Evolutionary conservation across 2,888 invertebrate genomes (phyloP).

Genomic region (Imbricaverruca yamaguchii): DNA sequence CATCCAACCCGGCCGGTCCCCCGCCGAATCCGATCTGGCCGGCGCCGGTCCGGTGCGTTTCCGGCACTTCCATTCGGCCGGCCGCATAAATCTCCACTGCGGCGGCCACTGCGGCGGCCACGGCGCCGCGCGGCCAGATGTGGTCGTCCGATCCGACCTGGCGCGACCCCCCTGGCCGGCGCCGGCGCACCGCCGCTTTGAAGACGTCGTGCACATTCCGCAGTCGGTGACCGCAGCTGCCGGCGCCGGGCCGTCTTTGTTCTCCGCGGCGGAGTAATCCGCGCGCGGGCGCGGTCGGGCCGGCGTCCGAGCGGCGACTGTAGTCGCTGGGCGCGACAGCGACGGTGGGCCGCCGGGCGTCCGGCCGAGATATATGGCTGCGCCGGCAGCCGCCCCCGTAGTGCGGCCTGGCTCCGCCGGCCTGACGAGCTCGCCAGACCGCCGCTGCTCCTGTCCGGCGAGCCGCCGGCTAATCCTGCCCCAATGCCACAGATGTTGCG

Average conservation of each 20-base stretch:
- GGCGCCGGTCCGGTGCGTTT: background rate
- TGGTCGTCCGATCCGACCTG: background rate
- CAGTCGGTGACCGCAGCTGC: slow-evolving; percentile 7
- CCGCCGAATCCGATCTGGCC: background rate
- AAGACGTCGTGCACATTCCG: slow-evolving; percentile 5
- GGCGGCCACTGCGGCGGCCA: background rate
- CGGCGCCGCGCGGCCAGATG: background rate
- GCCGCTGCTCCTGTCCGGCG: no score
- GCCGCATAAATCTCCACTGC: background rate
- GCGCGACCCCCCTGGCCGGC: background rate
- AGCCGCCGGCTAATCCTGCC: no score
- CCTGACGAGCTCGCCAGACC: no score
- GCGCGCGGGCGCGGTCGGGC: background rate
- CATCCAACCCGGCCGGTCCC: background rate
- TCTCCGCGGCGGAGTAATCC: background rate
- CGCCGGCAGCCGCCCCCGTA: background rate
- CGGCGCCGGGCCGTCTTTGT: background rate
- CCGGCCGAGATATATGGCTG: background rate
- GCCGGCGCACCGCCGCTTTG: background rate
- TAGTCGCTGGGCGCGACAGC: no score
- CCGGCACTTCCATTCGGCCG: background rate
- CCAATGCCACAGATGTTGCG: no score
- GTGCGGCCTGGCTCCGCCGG: background rate
- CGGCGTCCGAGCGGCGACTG: no score
- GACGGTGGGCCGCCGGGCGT: background rate